A percentile compares a stretch with the other conserved stretches of the same genome.
Conservation (phyloP, 2,113 vertebrate genomes). For the Hyperoodon ampullatus region DNA sequence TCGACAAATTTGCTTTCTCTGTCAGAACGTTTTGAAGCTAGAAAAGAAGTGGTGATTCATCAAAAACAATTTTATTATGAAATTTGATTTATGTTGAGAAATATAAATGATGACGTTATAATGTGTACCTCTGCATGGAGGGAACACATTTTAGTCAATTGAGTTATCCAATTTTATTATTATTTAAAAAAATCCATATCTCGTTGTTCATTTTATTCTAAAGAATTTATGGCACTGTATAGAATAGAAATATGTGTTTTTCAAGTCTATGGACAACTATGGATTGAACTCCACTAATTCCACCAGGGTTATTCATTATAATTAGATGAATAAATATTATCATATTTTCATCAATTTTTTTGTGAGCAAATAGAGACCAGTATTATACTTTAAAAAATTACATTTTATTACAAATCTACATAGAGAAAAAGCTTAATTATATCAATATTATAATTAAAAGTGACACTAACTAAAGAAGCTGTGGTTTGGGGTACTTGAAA, state of each 20-base stretch:
- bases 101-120: constrained; percentile 80
- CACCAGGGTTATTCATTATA: constrained; percentile 58
- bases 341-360: constrained; percentile 72
- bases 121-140: constrained; percentile 72
- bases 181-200: constrained; percentile 75
- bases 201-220: constrained; percentile 75
- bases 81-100: constrained; percentile 82
- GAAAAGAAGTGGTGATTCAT: constrained; percentile 83
- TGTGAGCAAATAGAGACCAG: constrained; percentile 47
- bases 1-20: constrained; percentile 82
- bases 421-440: constrained; percentile 45
- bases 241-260: constrained; percentile 70
- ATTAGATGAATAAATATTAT: constrained; percentile 53
- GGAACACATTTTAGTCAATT: constrained; percentile 81
- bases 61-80: constrained; percentile 84
- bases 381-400: constrained; percentile 53
- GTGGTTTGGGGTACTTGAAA: constrained; percentile 34
- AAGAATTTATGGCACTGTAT: constrained; percentile 76
- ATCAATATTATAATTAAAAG: constrained; percentile 57
- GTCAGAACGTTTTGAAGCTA: constrained; percentile 79
- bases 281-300: constrained; percentile 52
- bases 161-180: constrained; percentile 80
- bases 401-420: constrained; percentile 48
- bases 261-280: constrained; percentile 72
- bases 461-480: constrained; percentile 36